Evolutionary conservation across 2,113 vertebrate genomes (phyloP), one percentile per base, ranked within the genome.

Genomic region (Glaucomys volans): DNA sequence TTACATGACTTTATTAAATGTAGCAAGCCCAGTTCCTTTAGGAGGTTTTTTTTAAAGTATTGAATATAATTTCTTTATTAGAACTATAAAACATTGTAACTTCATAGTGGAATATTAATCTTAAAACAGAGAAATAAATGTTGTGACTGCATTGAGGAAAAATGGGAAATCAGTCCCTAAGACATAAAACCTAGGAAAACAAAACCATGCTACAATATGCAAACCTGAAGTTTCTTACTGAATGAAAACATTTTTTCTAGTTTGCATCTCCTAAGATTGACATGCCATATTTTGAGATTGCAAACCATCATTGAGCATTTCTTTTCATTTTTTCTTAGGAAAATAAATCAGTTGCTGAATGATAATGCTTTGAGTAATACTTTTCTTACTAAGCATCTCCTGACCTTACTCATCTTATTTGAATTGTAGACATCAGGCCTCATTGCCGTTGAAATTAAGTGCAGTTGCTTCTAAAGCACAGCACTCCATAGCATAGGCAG

Each of bases 71-170:
- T 87, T 92, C 47, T 96, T 62, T 11, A 47, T 42, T 77, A 89
- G 22, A 93, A 52, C 82, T 91, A 14, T 67, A 74, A 90, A 85
- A n/a, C 71, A 22, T 74, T 82, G 35, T 89, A 77, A 94, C 75
- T 74, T 95, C 92, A 50, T 93, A 92, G 74, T 84, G 35, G 59
- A 79, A 47, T 77, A 47, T 24, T 90, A 80, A 76, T 87, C 35
- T 94, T 94, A 69, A 75, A 76, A 66, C 18, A 95, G 66, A 62
- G 74, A 90, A 90, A 66, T 91, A 71, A 90, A 87, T 62, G 64
- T 71, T 81, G 32, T 22, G 57, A 32, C 50, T 84, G 17, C 22
- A 32, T 52, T 74, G 47, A 72, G 50, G 40, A 93, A 69, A 30
- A 59, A 57, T 16, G 28, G 59, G 64, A 76, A 90, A 62, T 92